phyloP scores from a whole-genome alignment of 37 sponge, comb jelly and placozoan genomes.

The Corticium candelabrum region DNA sequence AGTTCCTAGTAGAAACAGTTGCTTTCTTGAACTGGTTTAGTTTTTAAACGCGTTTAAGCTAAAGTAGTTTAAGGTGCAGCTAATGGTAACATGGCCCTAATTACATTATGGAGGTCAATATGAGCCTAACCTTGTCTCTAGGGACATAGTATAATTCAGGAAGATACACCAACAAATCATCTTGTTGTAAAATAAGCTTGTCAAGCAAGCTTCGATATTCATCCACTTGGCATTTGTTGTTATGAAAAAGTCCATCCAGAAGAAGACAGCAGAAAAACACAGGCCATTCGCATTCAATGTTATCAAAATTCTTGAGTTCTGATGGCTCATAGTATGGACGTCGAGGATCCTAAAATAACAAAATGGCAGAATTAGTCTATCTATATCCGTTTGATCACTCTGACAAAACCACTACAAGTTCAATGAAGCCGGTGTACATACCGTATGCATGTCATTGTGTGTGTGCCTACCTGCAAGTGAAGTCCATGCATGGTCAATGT shows the following conservation, averaged over 20 bases:
- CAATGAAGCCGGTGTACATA: too few relatives aligned
- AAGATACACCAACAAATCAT: constrained; percentile 14
- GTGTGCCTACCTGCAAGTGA: too few relatives aligned
- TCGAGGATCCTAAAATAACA: constrained; percentile 42
- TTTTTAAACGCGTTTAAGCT: too few relatives aligned
- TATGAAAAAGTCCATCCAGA: constrained; percentile 53
- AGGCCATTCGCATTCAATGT: constrained; percentile 97
- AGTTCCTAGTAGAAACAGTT: too few relatives aligned
- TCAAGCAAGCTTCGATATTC: not conserved
- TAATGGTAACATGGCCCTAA: too few relatives aligned
- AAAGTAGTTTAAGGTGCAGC: too few relatives aligned
- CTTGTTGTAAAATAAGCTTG: not conserved
- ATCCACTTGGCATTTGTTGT: constrained; percentile 12
- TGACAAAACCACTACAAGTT: too few relatives aligned
- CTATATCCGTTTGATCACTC: not conserved
- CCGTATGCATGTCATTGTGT: too few relatives aligned
- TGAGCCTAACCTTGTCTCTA: constrained; percentile 43
- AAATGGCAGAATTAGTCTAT: constrained; percentile 10
- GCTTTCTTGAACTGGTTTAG: too few relatives aligned
- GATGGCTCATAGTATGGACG: constrained; percentile 75
- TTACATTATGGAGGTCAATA: not conserved
- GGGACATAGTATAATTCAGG: constrained; percentile 85
- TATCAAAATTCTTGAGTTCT: constrained; percentile 86
- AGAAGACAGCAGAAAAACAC: constrained; percentile 59
- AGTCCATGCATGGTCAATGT: too few relatives aligned